phyloP scores from a whole-genome alignment of 2,113 vertebrate species.

The Pontoporia blainvillei region DNA sequence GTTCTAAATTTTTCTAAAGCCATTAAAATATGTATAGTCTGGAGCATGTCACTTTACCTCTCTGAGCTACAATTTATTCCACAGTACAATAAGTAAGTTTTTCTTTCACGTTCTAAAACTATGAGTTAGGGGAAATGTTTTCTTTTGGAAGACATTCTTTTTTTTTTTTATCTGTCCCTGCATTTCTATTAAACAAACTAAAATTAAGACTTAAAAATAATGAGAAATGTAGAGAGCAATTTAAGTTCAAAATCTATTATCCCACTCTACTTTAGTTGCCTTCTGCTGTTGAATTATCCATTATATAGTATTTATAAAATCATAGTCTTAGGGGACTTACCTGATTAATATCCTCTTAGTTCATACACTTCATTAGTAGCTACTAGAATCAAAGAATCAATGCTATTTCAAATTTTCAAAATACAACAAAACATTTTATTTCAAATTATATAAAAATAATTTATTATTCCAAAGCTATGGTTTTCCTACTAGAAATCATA shows the following conservation, averaged over 20 bases:
- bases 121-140: not conserved
- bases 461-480: not conserved
- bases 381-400: not conserved
- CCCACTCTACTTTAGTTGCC: not conserved
- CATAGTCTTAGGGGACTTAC: not conserved
- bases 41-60: not conserved
- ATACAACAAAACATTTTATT: not conserved
- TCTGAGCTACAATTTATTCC: not conserved
- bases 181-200: constrained; percentile 40
- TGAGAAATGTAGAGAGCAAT: constrained; percentile 1
- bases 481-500: not conserved
- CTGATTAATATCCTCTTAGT: not conserved
- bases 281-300: not conserved
- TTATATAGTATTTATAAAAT: constrained; percentile 10
- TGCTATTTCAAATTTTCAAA: constrained; percentile 30
- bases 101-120: not conserved
- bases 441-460: not conserved
- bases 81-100: not conserved
- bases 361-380: not conserved
- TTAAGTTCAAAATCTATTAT: constrained; percentile 38
- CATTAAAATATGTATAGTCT: not conserved
- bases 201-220: constrained; percentile 31
- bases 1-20: not conserved
- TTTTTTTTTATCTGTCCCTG: not conserved
- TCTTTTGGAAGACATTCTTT: not conserved